phyloP scores from a whole-genome alignment of 2,797 vertebrate genomes.

The Enteromius afrohamiltoni region DNA sequence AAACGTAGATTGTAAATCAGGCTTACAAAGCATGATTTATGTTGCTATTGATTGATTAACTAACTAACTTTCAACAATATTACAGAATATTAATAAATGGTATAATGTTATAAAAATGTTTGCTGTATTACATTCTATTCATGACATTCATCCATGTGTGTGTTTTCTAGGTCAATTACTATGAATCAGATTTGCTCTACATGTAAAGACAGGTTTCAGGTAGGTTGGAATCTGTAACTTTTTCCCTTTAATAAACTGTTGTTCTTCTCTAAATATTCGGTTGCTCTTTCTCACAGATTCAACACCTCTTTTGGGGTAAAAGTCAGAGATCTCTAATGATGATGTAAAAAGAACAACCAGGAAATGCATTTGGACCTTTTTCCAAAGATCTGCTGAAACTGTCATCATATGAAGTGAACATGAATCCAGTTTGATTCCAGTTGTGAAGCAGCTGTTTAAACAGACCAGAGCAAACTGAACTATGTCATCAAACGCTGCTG shows the following conservation, averaged over 20 bases:
- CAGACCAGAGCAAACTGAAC: slow-evolving; percentile 31
- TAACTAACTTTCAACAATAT: background rate
- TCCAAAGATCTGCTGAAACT: background rate
- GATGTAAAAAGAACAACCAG: background rate
- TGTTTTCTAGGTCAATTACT: slow-evolving; percentile 33
- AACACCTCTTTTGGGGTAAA: background rate
- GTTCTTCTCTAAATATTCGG: background rate
- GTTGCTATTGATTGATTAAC: background rate
- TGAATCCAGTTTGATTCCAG: background rate
- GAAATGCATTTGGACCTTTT: background rate
- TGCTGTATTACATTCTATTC: background rate
- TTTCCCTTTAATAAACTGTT: background rate
- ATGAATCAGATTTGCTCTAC: slow-evolving; percentile 24
- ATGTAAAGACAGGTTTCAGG: slow-evolving; percentile 18
- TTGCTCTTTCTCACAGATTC: slow-evolving; percentile 1
- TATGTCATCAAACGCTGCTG: background rate
- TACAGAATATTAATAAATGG: background rate
- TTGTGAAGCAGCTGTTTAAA: slow-evolving; percentile 25
- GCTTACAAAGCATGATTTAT: background rate
- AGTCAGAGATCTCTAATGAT: background rate
- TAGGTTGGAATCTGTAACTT: background rate
- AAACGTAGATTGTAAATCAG: background rate
- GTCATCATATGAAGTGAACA: background rate
- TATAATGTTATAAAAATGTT: background rate
- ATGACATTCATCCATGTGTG: background rate